phyloP scores from a whole-genome alignment of 2,888 invertebrate genomes.

The Branchipolynoe longqiensis region DNA sequence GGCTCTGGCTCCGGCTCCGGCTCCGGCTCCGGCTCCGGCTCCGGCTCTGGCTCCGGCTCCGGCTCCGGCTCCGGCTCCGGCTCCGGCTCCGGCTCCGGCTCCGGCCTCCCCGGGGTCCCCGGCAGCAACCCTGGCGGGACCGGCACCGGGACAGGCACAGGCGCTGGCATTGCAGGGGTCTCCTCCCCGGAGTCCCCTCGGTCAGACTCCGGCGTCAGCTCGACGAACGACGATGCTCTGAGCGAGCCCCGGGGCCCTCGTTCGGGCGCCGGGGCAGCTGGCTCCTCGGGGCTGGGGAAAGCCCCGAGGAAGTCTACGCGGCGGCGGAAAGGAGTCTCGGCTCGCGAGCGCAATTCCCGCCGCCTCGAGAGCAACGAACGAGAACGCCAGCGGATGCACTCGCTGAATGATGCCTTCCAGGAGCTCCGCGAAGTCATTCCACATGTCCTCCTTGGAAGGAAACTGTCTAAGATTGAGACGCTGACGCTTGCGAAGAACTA shows the following conservation, averaged over 20 bases:
- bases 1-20: too few species aligned
- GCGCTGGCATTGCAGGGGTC: conserved; percentile 70
- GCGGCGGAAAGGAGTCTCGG: conserved; percentile 89
- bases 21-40: too few species aligned
- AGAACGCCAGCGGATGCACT: conserved; percentile 95
- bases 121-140: too few species aligned
- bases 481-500: conserved; percentile 94
- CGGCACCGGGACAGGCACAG: not conserved
- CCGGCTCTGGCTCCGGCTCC: too few species aligned
- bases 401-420: conserved; percentile 94
- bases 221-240: conserved; percentile 70
- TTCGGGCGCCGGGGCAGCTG: not conserved
- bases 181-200: conserved; percentile 75
- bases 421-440: conserved; percentile 92
- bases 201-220: conserved; percentile 77
- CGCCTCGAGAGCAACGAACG: conserved; percentile 94
- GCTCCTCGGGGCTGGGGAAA: conserved; percentile 19
- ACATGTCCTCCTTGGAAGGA: conserved; percentile 91
- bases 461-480: conserved; percentile 93
- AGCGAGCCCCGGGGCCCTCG: not conserved
- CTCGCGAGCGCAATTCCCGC: conserved; percentile 91
- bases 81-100: too few species aligned
- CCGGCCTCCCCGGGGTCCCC: too few species aligned
- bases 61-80: too few species aligned
- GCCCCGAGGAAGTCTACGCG: conserved; percentile 73